Evolutionary conservation across 2,888 invertebrate species (phyloP).

Genomic region (Chironomus tentans): DNA sequence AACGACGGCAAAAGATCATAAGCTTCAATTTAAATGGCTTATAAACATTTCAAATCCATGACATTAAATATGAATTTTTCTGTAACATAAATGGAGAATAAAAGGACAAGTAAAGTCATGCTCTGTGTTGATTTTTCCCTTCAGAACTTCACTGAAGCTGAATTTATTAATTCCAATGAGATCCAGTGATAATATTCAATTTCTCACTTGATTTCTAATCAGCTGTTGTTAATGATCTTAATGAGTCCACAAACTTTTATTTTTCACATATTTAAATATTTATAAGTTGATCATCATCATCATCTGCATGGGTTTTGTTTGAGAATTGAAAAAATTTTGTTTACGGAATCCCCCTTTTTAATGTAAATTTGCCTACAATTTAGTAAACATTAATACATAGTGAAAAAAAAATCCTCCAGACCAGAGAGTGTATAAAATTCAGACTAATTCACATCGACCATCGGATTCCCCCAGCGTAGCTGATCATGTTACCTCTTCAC

Average conservation of each 20-base stretch:
- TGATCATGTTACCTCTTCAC: slow-evolving; percentile 16
- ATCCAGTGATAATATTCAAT: too few relatives aligned
- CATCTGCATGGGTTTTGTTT: neutral
- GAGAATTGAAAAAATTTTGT: slow-evolving; percentile 9
- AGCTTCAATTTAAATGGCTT: neutral
- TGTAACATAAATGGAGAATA: neutral
- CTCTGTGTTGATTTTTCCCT: too few relatives aligned
- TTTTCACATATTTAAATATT: slow-evolving; percentile 20
- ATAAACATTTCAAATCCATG: neutral
- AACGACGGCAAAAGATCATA: neutral
- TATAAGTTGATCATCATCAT: slow-evolving; percentile 25
- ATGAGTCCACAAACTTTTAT: neutral
- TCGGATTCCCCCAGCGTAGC: slow-evolving; percentile 4
- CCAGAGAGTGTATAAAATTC: slow-evolving; percentile 16
- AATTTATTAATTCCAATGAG: too few relatives aligned
- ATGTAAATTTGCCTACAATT: slow-evolving; percentile 27
- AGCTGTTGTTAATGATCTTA: neutral
- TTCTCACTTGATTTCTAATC: neutral
- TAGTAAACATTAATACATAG: slow-evolving; percentile 26
- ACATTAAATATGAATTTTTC: neutral
- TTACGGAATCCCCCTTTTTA: slow-evolving; percentile 27
- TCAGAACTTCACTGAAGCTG: too few relatives aligned
- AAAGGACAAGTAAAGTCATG: too few relatives aligned
- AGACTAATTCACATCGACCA: neutral
- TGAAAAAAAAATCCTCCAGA: slow-evolving; percentile 19